Conservation (phyloP, 92 coral and sea anemone species). For the Porites divaricata region DNA sequence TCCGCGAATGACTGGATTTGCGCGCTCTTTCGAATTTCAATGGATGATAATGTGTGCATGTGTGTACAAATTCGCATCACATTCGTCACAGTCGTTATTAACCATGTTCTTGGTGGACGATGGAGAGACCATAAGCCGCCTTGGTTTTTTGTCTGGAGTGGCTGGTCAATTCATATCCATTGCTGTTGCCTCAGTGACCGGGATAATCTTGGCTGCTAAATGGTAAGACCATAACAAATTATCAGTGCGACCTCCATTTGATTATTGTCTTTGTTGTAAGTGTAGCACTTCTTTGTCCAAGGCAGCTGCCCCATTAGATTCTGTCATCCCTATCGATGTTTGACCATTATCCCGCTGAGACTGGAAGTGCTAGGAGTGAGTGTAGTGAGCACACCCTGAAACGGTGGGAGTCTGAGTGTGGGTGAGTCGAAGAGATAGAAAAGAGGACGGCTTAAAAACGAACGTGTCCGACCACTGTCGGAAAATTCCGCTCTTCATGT, state of each 20-base stretch:
- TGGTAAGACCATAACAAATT: slow-evolving; percentile 52
- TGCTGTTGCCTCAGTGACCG: slow-evolving; percentile 62
- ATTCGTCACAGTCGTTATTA: slow-evolving; percentile 80
- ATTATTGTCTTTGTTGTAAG: no score
- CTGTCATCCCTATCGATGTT: no score
- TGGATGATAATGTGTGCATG: slow-evolving; percentile 84
- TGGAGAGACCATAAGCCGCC: slow-evolving; percentile 65
- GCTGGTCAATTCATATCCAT: slow-evolving; percentile 85
- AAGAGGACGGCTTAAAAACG: no score
- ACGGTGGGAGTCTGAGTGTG: no score
- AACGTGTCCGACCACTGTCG: no score
- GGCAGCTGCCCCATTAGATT: no score
- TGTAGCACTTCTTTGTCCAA: no score
- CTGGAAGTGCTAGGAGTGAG: no score
- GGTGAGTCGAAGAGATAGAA: no score
- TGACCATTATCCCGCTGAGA: no score
- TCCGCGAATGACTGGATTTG: slow-evolving; percentile 18
- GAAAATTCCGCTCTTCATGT: no score
- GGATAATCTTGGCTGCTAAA: slow-evolving; percentile 49
- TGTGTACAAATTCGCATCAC: slow-evolving; percentile 89
- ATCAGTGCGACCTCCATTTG: not conserved
- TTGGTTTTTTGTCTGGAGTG: slow-evolving; percentile 86
- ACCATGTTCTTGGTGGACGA: slow-evolving; percentile 92
- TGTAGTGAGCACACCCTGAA: no score
- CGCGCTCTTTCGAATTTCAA: slow-evolving; percentile 66